Conservation (phyloP, 1,140 invertebrate genomes). For the Euschistus heros region DNA sequence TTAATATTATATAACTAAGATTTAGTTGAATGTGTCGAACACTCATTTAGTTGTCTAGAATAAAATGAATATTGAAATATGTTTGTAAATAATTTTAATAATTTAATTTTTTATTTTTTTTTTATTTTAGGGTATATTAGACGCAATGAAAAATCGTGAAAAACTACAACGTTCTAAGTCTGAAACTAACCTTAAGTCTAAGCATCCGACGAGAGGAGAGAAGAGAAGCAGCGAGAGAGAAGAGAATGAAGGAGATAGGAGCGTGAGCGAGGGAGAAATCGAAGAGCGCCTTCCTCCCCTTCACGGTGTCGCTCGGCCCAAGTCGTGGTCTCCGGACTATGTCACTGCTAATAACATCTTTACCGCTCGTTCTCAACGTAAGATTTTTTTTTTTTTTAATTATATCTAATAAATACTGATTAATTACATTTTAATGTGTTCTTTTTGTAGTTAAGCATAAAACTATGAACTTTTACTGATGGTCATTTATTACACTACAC, state of each 20-base stretch:
- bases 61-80: background rate
- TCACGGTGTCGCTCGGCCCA: constrained; percentile 44
- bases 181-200: constrained; percentile 77
- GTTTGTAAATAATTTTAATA: background rate
- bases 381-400: background rate
- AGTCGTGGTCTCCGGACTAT: constrained; percentile 72
- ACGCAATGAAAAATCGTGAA: constrained; percentile 91
- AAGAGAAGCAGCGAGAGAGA: constrained; percentile 39
- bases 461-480: too few species aligned
- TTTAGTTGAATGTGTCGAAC: too few species aligned
- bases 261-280: constrained; percentile 35
- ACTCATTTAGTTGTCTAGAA: background rate
- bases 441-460: too few species aligned
- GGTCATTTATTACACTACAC: too few species aligned
- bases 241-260: constrained; percentile 40
- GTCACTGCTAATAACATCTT: constrained; percentile 44
- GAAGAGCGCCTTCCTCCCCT: constrained; percentile 26
- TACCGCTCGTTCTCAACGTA: constrained; percentile 24
- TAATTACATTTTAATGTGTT: too few species aligned
- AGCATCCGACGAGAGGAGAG: constrained; percentile 34
- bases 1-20: too few species aligned
- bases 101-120: constrained; percentile 10
- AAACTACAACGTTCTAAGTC: constrained; percentile 85
- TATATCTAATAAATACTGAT: too few species aligned
- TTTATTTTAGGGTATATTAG: constrained; percentile 61